A percentile compares a stretch with the other conserved stretches of the same genome.
Evolutionary conservation across 2,113 vertebrate genomes (phyloP).

Genomic region (Lasiurus borealis): DNA sequence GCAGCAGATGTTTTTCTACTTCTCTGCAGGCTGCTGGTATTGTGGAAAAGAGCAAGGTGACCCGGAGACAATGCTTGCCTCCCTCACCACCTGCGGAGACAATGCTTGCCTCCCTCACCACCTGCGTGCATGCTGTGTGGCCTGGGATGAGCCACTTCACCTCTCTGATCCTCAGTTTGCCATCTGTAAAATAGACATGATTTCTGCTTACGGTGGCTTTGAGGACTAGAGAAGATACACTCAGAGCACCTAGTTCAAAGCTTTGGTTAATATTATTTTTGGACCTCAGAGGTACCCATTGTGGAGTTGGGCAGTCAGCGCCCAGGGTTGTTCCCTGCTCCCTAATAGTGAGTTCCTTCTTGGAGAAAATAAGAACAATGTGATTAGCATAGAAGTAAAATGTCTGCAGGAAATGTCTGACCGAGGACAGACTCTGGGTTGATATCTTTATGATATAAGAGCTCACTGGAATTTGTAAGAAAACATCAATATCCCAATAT

Average conservation of each 20-base stretch:
- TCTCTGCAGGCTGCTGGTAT: constrained; percentile 48
- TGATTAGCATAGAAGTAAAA: neutral
- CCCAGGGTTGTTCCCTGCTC: neutral
- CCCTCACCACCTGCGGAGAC: neutral
- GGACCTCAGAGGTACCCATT: neutral
- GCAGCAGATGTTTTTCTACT: constrained; percentile 73
- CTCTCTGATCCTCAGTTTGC: constrained; percentile 3
- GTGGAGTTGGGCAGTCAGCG: neutral
- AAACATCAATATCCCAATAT: constrained; percentile 45
- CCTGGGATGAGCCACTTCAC: neutral
- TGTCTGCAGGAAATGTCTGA: neutral
- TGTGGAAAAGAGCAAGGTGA: neutral
- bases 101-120: neutral
- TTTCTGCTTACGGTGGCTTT: neutral
- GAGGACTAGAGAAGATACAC: neutral
- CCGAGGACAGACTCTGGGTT: neutral
- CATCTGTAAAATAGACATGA: neutral
- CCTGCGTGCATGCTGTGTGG: rapidly evolving
- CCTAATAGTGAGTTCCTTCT: neutral
- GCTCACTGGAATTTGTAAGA: constrained; percentile 42
- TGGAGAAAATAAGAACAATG: neutral
- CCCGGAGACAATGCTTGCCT: neutral
- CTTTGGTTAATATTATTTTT: neutral
- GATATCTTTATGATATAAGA: neutral
- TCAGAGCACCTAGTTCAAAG: neutral